Base-by-base conservation (phyloP, 2,113 vertebrate species). In the cat (Felis catus) region DNA sequence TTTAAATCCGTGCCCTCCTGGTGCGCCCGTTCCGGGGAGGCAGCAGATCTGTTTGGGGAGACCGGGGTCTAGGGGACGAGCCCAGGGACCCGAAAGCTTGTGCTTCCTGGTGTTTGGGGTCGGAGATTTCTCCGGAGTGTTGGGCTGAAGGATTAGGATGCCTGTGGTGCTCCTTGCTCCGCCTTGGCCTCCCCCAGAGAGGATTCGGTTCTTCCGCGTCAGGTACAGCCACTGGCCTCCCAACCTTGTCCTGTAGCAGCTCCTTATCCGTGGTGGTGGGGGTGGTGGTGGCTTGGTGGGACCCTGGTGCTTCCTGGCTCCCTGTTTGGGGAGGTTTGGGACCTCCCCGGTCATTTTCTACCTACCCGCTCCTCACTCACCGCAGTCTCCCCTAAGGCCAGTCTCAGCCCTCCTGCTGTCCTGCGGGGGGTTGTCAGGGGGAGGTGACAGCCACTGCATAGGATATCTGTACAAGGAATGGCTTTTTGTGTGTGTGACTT, bases 211-310 rank as follows among this genome's bases (percentile, higher is more conserved):
- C n/a, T 3, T 61, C 10, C 13, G 0, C 4, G 63, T 45, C 13
- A 1, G 8, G 14, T 27, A 39, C n/a, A 16, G 36, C 14, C 5
- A 2, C 36, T 31, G 0, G 29, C 27, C 27, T 39, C 18, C 39
- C 8, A 15, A 6, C 19, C 31, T 11, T 0, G 36, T 25, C n/a
- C 0, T 16, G 7, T 9, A 13, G 36, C n/a, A 21, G 55, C 15
- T 41, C 1, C 87, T 73, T 29, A 3, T 5, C 11, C 11, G 80
- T 33, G 13, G 16, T 29, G 86, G 29, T 1, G 15, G 36, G 27
- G 14, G 80, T 39, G 13, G 16, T 23, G 86, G 29, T 1, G 15
- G 36, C n/a, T 19, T 8, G 0, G 11, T 25, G 1, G 0, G 13
- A 73, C n/a, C 63, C 48, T 5, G 36, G 39, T 4, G 33, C 29